Percentiles rank a stretch among this genome's conserved stretches.
Conservation (phyloP, 2,113 vertebrate genomes). For the Pterocles orientalis region DNA sequence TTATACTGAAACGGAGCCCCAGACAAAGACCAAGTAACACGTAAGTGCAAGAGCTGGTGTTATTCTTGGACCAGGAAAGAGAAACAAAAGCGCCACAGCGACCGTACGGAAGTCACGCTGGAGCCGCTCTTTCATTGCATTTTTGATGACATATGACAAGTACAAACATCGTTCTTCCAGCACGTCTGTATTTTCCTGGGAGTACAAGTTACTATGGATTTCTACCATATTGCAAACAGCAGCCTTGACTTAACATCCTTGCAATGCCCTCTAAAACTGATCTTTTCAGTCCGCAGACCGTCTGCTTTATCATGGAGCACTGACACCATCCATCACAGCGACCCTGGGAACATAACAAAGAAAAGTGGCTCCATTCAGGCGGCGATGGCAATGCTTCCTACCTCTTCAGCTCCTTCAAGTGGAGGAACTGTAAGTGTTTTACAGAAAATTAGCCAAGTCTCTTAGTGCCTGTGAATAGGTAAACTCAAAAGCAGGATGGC, state of each 20-base stretch:
- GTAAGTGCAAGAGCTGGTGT: background rate
- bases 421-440: background rate
- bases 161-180: background rate
- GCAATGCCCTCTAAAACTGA: background rate
- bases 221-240: background rate
- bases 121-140: background rate
- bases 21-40: background rate
- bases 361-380: background rate
- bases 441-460: background rate
- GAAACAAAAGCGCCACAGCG: accelerated
- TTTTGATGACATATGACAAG: background rate
- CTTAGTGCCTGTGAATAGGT: background rate
- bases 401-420: background rate
- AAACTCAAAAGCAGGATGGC: background rate
- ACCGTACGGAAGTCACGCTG: accelerated
- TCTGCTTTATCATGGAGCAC: background rate
- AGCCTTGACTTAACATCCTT: background rate
- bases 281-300: background rate
- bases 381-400: background rate
- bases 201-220: background rate
- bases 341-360: background rate
- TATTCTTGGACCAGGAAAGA: background rate
- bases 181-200: background rate
- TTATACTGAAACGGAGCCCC: background rate
- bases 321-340: background rate